Evolutionary conservation across 1,140 invertebrate species (phyloP).

Genomic region (Aporrectodea caliginosa): DNA sequence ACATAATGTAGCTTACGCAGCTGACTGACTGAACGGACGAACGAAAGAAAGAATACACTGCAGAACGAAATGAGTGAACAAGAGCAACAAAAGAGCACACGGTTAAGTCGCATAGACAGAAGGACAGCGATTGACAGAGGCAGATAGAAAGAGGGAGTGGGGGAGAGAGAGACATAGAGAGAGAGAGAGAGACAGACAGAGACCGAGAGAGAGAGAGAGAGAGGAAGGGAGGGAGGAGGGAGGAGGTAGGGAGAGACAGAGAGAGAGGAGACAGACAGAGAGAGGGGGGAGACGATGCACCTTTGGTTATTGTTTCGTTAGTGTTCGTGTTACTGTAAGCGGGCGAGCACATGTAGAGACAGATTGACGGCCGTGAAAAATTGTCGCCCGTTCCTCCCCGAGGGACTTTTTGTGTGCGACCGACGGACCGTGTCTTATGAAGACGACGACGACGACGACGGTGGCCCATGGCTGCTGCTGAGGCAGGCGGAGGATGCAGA

Average conservation of each 20-base stretch:
- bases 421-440: not conserved
- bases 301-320: not conserved
- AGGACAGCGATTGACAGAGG: not conserved
- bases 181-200: not conserved
- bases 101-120: not conserved
- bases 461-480: too few relatives aligned
- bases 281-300: not conserved
- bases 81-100: too few relatives aligned
- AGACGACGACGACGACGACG: not conserved
- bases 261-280: not conserved
- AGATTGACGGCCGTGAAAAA: not conserved
- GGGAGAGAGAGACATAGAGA: not conserved
- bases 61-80: too few relatives aligned
- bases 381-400: not conserved
- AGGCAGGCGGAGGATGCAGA: not conserved
- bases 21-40: too few relatives aligned
- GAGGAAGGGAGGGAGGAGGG: not conserved
- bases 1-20: too few relatives aligned
- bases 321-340: not conserved
- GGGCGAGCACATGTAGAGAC: not conserved
- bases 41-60: too few relatives aligned
- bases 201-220: not conserved
- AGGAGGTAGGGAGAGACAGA: not conserved
- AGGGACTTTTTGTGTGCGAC: not conserved
- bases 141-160: not conserved